Percentiles rank a stretch among this genome's conserved stretches.
Evolutionary conservation across 1,140 invertebrate species (phyloP).

Genomic region (Belonocnema kinseyi): DNA sequence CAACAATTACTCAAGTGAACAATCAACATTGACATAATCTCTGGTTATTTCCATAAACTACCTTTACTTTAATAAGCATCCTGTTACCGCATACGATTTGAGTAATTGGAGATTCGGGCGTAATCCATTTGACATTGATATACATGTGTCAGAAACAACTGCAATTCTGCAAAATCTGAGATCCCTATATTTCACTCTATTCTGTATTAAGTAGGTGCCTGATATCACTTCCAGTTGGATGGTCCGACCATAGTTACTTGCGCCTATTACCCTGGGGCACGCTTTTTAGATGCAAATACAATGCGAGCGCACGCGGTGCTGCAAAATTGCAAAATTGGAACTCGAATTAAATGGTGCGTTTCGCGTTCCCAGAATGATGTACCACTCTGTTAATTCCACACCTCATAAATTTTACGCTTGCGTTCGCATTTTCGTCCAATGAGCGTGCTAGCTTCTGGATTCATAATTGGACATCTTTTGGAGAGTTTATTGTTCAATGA

Average conservation of each 20-base stretch:
- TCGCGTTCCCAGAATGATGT: neutral
- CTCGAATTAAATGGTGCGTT: slow-evolving; percentile 9
- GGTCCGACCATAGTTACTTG: neutral
- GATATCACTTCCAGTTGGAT: neutral
- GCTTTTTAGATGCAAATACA: slow-evolving; percentile 5
- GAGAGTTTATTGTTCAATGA: slow-evolving; percentile 18
- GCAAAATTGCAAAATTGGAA: slow-evolving; percentile 17
- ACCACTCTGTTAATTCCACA: neutral
- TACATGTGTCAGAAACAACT: slow-evolving; percentile 1
- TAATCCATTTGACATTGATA: too few relatives aligned
- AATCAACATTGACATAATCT: neutral
- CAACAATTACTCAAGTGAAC: neutral
- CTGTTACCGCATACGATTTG: too few relatives aligned
- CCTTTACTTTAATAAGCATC: too few relatives aligned
- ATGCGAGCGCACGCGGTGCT: neutral
- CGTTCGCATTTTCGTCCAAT: slow-evolving; percentile 17
- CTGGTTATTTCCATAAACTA: slow-evolving; percentile 1
- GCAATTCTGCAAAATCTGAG: neutral
- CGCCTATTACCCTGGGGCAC: neutral
- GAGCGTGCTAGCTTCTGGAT: neutral
- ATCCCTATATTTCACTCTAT: too few relatives aligned
- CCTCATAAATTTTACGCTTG: slow-evolving; percentile 24
- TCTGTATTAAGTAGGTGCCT: too few relatives aligned
- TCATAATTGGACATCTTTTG: slow-evolving; percentile 10
- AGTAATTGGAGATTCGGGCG: too few relatives aligned